Evolutionary conservation across 2,888 invertebrate species (phyloP).

Genomic region (Sinohyriopsis cumingii): DNA sequence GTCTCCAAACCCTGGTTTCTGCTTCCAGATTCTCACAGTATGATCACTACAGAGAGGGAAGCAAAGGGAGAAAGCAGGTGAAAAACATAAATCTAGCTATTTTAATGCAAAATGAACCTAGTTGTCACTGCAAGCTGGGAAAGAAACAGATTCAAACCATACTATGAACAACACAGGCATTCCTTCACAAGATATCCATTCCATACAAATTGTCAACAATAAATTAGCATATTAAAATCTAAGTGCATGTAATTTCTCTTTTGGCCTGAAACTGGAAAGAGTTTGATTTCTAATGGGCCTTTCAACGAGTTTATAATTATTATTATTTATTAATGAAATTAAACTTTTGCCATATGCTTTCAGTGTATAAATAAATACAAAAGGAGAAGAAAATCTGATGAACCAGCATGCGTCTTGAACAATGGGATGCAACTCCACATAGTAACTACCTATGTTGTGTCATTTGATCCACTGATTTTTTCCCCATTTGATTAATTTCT

Average conservation of each 20-base stretch:
- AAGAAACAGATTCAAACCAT: constrained; percentile 11
- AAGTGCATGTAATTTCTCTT: background rate
- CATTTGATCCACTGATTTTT: too few species aligned
- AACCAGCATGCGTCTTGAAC: too few species aligned
- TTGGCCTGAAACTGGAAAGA: background rate
- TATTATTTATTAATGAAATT: too few species aligned
- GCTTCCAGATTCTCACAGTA: constrained; percentile 56
- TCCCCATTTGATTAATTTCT: too few species aligned
- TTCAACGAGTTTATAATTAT: too few species aligned
- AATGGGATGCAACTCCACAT: too few species aligned
- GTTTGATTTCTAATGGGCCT: too few species aligned
- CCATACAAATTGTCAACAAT: background rate
- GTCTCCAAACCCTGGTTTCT: constrained; percentile 29
- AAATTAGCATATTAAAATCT: background rate
- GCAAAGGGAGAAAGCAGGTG: constrained; percentile 10
- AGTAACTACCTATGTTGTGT: too few species aligned
- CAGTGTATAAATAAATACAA: too few species aligned
- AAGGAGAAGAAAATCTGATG: too few species aligned
- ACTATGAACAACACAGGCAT: background rate
- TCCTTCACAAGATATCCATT: background rate
- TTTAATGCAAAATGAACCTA: constrained; percentile 7
- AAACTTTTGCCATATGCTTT: too few species aligned
- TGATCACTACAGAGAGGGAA: constrained; percentile 43
- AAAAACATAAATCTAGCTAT: constrained; percentile 14
- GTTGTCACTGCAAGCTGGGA: constrained; percentile 17